These are phyloP conservation scores for Pedetes capensis DNA, from an alignment of 2,113 vertebrate species.

Conservation along the genomic window DNA sequence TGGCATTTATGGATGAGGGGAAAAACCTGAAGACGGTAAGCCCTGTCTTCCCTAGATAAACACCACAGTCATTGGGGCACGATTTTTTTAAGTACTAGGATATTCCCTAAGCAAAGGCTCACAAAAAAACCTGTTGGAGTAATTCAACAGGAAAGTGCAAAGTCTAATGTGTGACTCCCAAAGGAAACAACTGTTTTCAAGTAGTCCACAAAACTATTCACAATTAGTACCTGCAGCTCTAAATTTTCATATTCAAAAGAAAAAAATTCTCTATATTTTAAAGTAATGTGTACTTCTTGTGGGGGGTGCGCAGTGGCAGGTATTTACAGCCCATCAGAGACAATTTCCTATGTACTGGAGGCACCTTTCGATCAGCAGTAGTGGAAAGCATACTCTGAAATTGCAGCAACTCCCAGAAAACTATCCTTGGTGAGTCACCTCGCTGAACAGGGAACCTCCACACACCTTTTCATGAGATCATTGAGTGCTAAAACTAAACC, in stretches of 20 bases:
- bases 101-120: neutral
- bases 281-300: neutral
- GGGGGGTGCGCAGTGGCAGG: accelerated
- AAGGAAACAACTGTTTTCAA: neutral
- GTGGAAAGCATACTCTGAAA: neutral
- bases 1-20: conserved; percentile 66
- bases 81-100: neutral
- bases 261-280: neutral
- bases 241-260: neutral
- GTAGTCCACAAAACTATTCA: neutral
- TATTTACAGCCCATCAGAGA: neutral
- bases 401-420: neutral
- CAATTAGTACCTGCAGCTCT: neutral
- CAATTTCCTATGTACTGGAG: neutral
- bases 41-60: neutral
- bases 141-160: conserved; percentile 7
- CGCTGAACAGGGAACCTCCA: neutral
- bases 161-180: neutral
- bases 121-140: neutral
- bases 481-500: neutral
- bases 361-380: neutral
- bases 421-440: neutral
- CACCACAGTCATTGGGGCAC: neutral
- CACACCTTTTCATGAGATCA: neutral
- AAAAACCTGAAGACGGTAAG: neutral